Evolutionary conservation across 2,797 vertebrate species (phyloP).

Genomic region (Myripristis jacobus): DNA sequence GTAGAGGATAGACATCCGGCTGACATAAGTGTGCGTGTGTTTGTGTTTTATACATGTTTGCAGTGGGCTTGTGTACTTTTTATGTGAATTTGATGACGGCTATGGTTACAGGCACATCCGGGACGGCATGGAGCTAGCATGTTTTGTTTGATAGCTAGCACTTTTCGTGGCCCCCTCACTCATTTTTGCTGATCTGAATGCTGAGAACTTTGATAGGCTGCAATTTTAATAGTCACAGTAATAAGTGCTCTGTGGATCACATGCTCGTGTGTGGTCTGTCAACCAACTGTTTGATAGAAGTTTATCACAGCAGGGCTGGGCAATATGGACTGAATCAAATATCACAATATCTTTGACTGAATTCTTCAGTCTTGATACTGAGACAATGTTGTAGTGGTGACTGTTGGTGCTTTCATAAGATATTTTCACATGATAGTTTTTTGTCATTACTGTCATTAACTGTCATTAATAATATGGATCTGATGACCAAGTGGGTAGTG

Average conservation of each 20-base stretch:
- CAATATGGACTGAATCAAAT: too few relatives aligned
- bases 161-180: constrained; percentile 36
- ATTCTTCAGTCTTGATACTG: too few relatives aligned
- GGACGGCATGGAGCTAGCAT: constrained; percentile 47
- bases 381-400: too few relatives aligned
- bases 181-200: constrained; percentile 62
- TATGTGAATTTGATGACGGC: constrained; percentile 51
- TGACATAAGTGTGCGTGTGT: constrained; percentile 38
- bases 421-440: too few relatives aligned
- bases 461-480: too few relatives aligned
- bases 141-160: constrained; percentile 55
- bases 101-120: constrained; percentile 49
- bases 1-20: constrained; percentile 56
- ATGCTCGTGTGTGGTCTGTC: constrained; percentile 5
- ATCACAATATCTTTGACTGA: too few relatives aligned
- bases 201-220: constrained; percentile 37
- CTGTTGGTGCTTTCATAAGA: too few relatives aligned
- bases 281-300: neutral
- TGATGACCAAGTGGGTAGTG: too few relatives aligned
- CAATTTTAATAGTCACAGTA: constrained; percentile 59
- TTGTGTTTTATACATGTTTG: constrained; percentile 24
- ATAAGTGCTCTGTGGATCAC: constrained; percentile 23
- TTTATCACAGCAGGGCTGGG: too few relatives aligned
- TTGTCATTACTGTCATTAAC: too few relatives aligned
- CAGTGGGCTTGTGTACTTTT: constrained; percentile 14